A percentile compares a stretch with the other conserved stretches of the same genome.
Conservation (phyloP, 2,113 vertebrate genomes). For the Oreochromis tanganicae region DNA sequence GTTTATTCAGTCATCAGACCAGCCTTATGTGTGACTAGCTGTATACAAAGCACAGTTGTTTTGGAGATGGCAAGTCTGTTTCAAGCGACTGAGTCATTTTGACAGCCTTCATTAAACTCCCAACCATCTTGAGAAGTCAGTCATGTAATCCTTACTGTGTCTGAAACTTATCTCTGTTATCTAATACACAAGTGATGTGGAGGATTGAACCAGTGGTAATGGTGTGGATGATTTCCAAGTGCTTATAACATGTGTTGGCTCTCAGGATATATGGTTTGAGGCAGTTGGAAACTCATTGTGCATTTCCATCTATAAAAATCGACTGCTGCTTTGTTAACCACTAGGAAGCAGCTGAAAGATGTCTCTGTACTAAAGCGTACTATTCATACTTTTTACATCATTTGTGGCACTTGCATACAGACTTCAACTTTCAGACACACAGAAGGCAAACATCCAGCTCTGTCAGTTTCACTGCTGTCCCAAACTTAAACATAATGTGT, state of each 20-base stretch:
- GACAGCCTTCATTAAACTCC: not conserved
- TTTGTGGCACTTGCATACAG: not conserved
- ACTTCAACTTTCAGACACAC: not conserved
- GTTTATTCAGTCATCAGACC: not conserved
- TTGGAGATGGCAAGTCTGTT: not conserved
- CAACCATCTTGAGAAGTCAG: not conserved
- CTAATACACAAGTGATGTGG: not conserved
- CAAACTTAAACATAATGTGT: not conserved
- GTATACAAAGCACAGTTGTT: not conserved
- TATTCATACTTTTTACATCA: not conserved
- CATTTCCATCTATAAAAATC: constrained; percentile 20
- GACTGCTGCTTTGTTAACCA: constrained; percentile 29
- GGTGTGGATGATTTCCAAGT: not conserved
- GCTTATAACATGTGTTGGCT: not conserved
- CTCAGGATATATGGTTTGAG: not conserved
- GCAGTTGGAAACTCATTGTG: not conserved
- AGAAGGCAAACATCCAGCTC: not conserved
- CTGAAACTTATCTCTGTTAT: not conserved
- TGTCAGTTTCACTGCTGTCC: not conserved
- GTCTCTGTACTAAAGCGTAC: not conserved
- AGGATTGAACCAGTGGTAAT: not conserved
- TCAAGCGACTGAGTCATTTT: not conserved
- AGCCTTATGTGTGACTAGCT: not conserved
- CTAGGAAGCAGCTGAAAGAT: not conserved
- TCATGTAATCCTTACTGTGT: not conserved